A percentile compares a stretch with the other conserved stretches of the same genome.
Conservation (phyloP, 2,888 invertebrate genomes). For the Melieria crassipennis region DNA sequence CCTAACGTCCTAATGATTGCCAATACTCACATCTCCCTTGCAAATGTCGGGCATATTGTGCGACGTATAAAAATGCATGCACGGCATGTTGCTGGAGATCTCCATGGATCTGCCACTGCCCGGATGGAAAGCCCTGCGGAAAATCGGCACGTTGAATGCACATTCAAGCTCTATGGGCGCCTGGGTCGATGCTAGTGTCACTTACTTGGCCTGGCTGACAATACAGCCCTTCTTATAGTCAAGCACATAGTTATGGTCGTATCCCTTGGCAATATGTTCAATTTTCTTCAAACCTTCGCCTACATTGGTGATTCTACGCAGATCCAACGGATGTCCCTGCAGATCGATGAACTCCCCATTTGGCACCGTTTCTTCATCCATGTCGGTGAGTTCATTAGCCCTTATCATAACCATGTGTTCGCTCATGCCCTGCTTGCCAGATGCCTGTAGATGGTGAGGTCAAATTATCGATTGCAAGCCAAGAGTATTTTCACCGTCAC, state of each 20-base stretch:
- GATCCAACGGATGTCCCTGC: conserved; percentile 77
- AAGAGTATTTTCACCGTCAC: conserved; percentile 25
- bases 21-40: conserved; percentile 52
- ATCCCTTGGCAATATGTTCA: conserved; percentile 76
- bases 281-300: conserved; percentile 73
- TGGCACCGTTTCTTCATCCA: conserved; percentile 76
- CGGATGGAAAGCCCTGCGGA: conserved; percentile 71
- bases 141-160: background rate
- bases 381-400: conserved; percentile 79
- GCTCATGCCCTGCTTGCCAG: conserved; percentile 72
- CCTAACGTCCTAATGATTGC: too few relatives aligned
- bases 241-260: conserved; percentile 82
- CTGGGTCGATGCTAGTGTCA: background rate
- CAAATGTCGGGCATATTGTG: conserved; percentile 76
- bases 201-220: conserved; percentile 72
- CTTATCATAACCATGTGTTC: conserved; percentile 79
- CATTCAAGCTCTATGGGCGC: background rate
- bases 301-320: conserved; percentile 74
- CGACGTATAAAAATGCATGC: conserved; percentile 88
- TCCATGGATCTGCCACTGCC: conserved; percentile 79
- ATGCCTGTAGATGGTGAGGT: conserved; percentile 64
- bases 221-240: conserved; percentile 50
- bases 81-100: conserved; percentile 87
- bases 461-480: background rate
- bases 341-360: conserved; percentile 78